A percentile compares a stretch with the other conserved stretches of the same genome.
These are phyloP conservation scores for Conus canariensis DNA, from an alignment of 2,888 invertebrate genomes.

Conservation along the genomic window DNA sequence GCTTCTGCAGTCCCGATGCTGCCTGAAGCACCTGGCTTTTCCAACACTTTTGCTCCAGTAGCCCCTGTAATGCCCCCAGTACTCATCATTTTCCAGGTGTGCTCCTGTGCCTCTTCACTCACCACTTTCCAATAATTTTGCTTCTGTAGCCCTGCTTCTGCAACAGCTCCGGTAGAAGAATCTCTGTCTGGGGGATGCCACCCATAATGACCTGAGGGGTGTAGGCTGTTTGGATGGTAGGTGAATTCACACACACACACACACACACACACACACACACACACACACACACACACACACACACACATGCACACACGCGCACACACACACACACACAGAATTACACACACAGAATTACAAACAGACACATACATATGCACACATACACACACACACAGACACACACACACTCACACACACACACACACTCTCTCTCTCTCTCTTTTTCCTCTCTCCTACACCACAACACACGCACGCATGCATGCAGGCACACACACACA, in stretches of 20 bases:
- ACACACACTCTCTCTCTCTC: neutral
- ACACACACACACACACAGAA: neutral
- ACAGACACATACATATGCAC: neutral
- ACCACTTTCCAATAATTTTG: slow-evolving; percentile 79
- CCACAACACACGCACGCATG: neutral
- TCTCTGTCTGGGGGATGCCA: slow-evolving; percentile 78
- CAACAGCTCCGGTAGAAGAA: slow-evolving; percentile 78
- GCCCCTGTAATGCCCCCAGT: too few relatives aligned
- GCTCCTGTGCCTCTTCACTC: too few relatives aligned
- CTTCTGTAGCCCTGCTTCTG: slow-evolving; percentile 76
- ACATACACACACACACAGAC: neutral
- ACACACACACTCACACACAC: neutral
- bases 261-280: too few relatives aligned
- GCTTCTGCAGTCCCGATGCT: too few relatives aligned
- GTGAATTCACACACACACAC: neutral
- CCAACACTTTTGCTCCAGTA: too few relatives aligned
- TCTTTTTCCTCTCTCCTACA: too few relatives aligned
- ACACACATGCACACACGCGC: neutral
- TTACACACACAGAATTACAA: neutral
- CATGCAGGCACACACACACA: neutral
- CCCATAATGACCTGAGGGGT: slow-evolving; percentile 79
- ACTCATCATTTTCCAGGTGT: slow-evolving; percentile 75
- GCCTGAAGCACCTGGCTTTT: too few relatives aligned
- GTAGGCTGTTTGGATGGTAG: slow-evolving; percentile 68
- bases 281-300: neutral